phyloP scores from a whole-genome alignment of 2,113 vertebrate species.

The Odontophorus gujanensis region DNA sequence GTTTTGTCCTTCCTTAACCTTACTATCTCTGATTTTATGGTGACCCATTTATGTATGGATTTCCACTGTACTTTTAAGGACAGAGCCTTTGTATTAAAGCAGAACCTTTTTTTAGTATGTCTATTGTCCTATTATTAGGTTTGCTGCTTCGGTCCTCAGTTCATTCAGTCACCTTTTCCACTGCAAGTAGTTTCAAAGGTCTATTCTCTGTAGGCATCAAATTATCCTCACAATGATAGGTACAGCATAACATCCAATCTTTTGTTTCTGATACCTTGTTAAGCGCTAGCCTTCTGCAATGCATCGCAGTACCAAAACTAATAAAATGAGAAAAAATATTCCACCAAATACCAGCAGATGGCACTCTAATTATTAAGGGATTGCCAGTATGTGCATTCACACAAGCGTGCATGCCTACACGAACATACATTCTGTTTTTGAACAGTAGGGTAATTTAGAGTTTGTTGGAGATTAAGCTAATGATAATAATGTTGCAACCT shows the following conservation, averaged over 20 bases:
- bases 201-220: not conserved
- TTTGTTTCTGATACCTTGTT: not conserved
- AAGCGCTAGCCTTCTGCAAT: not conserved
- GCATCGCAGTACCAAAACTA: rapidly evolving
- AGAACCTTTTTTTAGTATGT: not conserved
- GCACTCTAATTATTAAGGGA: not conserved
- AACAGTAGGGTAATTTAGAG: rapidly evolving
- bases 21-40: rapidly evolving
- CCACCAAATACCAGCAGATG: not conserved
- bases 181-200: not conserved
- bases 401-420: rapidly evolving
- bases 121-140: not conserved
- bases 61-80: not conserved
- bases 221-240: rapidly evolving
- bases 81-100: rapidly evolving
- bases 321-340: rapidly evolving
- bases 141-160: not conserved
- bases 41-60: not conserved
- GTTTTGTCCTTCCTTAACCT: not conserved
- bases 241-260: rapidly evolving
- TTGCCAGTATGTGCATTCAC: rapidly evolving
- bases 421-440: rapidly evolving
- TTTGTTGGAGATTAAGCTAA: not conserved
- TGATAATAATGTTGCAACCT: rapidly evolving
- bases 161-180: not conserved